Conservation (phyloP, 2,797 vertebrate genomes). For the Hippoglossus hippoglossus region DNA sequence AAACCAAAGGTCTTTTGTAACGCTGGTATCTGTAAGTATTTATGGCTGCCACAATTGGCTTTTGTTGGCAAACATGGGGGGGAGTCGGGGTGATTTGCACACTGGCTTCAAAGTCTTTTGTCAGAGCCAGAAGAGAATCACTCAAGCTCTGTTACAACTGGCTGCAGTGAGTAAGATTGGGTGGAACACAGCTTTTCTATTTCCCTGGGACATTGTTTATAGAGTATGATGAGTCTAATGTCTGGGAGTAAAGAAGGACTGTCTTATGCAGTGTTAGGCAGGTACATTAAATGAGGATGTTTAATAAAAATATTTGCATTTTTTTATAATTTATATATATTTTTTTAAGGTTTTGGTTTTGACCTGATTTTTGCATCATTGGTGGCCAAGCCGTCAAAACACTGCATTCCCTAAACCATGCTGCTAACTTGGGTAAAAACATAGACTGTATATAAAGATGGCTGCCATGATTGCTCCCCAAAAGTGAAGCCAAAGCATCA, state of each 20-base stretch:
- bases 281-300: conserved; percentile 20
- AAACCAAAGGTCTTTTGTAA: conserved; percentile 74
- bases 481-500: no score
- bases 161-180: conserved; percentile 57
- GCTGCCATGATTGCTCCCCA: no score
- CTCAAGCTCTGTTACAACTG: conserved; percentile 62
- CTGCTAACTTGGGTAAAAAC: no score
- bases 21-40: conserved; percentile 79
- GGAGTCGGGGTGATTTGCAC: conserved; percentile 73
- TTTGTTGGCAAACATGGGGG: conserved; percentile 77
- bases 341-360: background rate
- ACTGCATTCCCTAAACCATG: no score
- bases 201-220: conserved; percentile 65
- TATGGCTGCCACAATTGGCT: conserved; percentile 77
- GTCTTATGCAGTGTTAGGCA: conserved; percentile 32
- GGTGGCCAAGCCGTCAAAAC: no score
- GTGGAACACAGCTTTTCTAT: conserved; percentile 62
- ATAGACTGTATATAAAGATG: no score
- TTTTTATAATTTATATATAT: no score
- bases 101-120: conserved; percentile 78
- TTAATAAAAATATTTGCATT: background rate
- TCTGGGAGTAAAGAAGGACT: conserved; percentile 46
- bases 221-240: conserved; percentile 40
- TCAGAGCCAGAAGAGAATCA: conserved; percentile 68
- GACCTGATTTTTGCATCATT: background rate